Evolutionary conservation across 2,888 invertebrate species (phyloP).

Genomic region (Apodemia duryi): DNA sequence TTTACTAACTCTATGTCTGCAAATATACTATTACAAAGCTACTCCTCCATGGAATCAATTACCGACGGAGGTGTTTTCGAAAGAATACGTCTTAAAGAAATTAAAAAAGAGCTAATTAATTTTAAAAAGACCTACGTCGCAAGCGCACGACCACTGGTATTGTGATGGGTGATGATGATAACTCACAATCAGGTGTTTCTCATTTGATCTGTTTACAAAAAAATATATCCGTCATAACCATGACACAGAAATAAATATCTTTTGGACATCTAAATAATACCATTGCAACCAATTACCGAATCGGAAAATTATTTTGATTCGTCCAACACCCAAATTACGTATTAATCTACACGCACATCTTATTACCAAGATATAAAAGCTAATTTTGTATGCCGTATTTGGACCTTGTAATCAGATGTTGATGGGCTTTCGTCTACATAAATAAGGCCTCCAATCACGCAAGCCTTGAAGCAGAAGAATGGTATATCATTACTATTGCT

Average conservation of each 20-base stretch:
- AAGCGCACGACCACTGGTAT: too few species aligned
- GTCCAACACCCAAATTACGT: neutral
- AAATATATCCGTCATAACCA: neutral
- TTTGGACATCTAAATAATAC: constrained; percentile 3
- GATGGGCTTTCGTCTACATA: constrained; percentile 27
- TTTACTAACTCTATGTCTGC: too few species aligned
- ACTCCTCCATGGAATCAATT: too few species aligned
- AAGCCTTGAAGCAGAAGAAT: constrained; percentile 27
- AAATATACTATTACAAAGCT: too few species aligned
- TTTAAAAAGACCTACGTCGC: too few species aligned
- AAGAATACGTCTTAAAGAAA: too few species aligned
- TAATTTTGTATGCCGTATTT: neutral
- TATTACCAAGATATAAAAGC: neutral
- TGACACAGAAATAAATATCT: neutral
- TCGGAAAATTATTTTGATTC: constrained; percentile 10
- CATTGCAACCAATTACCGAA: neutral
- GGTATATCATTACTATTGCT: constrained; percentile 24
- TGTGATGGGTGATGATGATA: too few species aligned
- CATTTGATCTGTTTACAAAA: too few species aligned
- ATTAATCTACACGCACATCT: neutral
- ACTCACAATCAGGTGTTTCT: too few species aligned
- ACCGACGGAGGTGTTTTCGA: too few species aligned
- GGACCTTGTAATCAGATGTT: constrained; percentile 18
- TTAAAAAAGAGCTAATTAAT: too few species aligned
- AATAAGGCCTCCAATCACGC: constrained; percentile 34